Evolutionary conservation across 1,140 invertebrate species (phyloP), one percentile per base, ranked within the genome.

Genomic region (Lutraria rhynchaena): DNA sequence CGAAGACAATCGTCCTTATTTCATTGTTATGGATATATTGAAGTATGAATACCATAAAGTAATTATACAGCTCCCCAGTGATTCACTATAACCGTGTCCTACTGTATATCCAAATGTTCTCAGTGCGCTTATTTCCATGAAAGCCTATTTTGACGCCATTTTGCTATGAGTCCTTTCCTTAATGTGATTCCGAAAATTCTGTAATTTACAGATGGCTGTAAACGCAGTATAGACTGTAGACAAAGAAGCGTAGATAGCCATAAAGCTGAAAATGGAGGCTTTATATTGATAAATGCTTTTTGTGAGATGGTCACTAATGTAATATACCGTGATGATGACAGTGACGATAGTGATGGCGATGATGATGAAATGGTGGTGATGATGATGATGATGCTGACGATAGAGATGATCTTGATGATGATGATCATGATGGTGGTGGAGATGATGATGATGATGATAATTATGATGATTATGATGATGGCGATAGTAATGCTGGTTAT

Each of bases 311-410:
- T 53, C 51, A n/a, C 24, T 17, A n/a, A n/a, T 22, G 19, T 5
- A 17, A 53, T 22, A n/a, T 22, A 29, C 31, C 24, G 31, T 29
- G 31, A 27, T 13, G 57, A 27, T 27, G 7, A 29, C 4, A 35
- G 3, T 27, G 27, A 4, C 27, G 17, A 27, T 27, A 13, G 31
- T 27, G 4, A 60, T 17, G 3, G 31, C 13, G 24, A 17, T 60
- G 27, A 60, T 22, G 57, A 27, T 60, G 17, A 27, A 31, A 4
- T 17, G 3, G 15, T 29, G 53, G 24, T 57, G 53, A 57, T 57
- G 53, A 57, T 57, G 53, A 57, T 57, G 7, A 57, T 57, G 17
- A 57, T 57, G 7, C 11, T 57, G 53, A 57, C 22, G 9, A 57
- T 57, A 22, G 22, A 27, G 24, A n/a, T n/a, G n/a, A n/a, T n/a